phyloP scores from a whole-genome alignment of 2,113 vertebrate species.

The Corythornis madagascariensis region DNA sequence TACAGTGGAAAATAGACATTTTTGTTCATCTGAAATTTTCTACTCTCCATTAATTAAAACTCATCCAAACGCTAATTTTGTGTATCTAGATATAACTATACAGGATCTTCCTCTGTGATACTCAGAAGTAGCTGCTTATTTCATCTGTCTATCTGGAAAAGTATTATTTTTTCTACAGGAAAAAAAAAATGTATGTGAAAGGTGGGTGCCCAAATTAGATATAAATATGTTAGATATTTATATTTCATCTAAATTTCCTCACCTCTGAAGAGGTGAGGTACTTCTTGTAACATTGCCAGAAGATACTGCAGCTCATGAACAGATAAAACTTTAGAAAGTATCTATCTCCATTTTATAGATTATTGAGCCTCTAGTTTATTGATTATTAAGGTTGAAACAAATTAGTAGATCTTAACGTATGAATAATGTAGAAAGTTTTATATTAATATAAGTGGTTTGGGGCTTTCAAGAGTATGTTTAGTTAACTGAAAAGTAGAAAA shows the following conservation, averaged over 20 bases:
- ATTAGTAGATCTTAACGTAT: neutral
- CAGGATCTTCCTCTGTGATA: neutral
- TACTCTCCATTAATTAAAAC: neutral
- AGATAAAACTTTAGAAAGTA: neutral
- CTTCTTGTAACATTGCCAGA: neutral
- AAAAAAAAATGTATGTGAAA: neutral
- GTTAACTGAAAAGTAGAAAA: neutral
- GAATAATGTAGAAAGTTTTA: neutral
- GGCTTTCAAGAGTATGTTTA: neutral
- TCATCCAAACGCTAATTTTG: neutral
- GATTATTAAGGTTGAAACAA: neutral
- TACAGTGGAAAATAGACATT: neutral
- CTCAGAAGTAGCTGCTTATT: neutral
- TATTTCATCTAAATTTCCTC: neutral
- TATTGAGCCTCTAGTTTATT: neutral
- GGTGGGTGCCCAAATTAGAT: neutral
- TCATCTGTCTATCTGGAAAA: neutral
- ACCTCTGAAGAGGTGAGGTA: neutral
- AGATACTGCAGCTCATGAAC: neutral
- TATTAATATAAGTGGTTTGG: neutral
- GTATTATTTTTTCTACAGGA: neutral
- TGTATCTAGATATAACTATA: neutral
- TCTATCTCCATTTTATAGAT: neutral
- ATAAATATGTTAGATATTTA: no score
- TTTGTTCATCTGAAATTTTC: neutral